These are phyloP conservation scores for Lochmaea capreae DNA, from an alignment of 2,888 invertebrate species.

Conservation along the genomic window DNA sequence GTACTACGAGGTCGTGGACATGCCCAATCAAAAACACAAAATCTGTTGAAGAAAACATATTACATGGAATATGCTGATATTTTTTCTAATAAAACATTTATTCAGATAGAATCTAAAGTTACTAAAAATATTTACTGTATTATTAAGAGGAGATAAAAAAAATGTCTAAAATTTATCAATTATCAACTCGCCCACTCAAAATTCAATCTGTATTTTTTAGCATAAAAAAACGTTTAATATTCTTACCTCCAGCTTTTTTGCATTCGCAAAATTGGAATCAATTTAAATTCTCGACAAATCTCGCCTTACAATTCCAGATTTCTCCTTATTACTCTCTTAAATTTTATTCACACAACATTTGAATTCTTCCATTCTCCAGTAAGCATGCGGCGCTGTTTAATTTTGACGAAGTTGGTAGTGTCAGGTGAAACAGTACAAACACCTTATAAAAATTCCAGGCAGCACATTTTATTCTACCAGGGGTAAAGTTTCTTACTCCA, in stretches of 20 bases:
- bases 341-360: constrained; percentile 45
- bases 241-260: constrained; percentile 32
- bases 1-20: no score
- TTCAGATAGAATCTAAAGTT: no score
- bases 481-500: background rate
- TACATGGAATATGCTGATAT: no score
- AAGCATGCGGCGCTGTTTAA: constrained; percentile 20
- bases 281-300: constrained; percentile 45
- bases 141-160: no score
- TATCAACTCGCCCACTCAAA: no score
- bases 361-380: constrained; percentile 25
- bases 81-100: no score
- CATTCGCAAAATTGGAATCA: constrained; percentile 39
- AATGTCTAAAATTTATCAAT: no score
- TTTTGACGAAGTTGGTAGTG: constrained; percentile 11
- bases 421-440: constrained; percentile 1
- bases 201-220: background rate
- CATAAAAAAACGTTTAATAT: constrained; percentile 32
- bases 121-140: no score
- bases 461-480: background rate
- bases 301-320: constrained; percentile 43
- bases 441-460: background rate
- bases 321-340: constrained; percentile 39
- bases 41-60: no score
- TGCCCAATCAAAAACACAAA: no score